Base-by-base conservation (phyloP, 1,140 invertebrate genomes). In the Orchestia grillus region DNA sequence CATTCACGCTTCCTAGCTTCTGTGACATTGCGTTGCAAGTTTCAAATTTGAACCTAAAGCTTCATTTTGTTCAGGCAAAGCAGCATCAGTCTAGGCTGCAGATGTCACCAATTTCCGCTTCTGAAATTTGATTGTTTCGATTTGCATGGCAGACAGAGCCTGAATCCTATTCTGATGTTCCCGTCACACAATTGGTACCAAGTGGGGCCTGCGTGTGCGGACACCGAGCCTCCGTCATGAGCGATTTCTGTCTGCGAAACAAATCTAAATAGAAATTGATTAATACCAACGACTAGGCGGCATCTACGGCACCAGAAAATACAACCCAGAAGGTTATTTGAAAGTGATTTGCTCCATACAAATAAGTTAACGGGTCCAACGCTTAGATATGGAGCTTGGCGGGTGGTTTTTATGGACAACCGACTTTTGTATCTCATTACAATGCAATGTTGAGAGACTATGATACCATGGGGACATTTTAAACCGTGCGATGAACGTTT, bases 41-140 rank as follows among this genome's bases (percentile, higher is more conserved):
- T 77, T 36, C 15, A 36, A 77, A 77, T 77, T 28, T 23, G 62
- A 77, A 28, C 62, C 62, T 77, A 23, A 77, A 77, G 28, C 62
- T 19, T 36, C 62, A 15, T 77, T 77, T 77, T 77, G 62, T 77
- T 77, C 1, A 77, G 62, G 11, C 15, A 77, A 36, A 3, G 62
- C 62, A 77, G 28, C 62, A 36, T 77, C 62, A 77, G 62, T 77
- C 62, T 77, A 36, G 15, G 28, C 11, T 77, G 28, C 15, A 77
- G 62, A 77, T 77, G 62, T 77, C 11, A 28, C 62, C 62, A 77
- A 77, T 77, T 77, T 77, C 62, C 3, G 62, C 62, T 3, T 8
- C 62, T 77, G 62, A 36, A 77, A 77, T 77, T 77, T 77, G 62
- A 77, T 77, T 77, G 62, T 77, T 77, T 77, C 62, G 62, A 77